Percentiles rank a stretch among this genome's conserved stretches.
Conservation (phyloP, 2,888 invertebrate genomes). For the Megaustenia siamemsis region DNA sequence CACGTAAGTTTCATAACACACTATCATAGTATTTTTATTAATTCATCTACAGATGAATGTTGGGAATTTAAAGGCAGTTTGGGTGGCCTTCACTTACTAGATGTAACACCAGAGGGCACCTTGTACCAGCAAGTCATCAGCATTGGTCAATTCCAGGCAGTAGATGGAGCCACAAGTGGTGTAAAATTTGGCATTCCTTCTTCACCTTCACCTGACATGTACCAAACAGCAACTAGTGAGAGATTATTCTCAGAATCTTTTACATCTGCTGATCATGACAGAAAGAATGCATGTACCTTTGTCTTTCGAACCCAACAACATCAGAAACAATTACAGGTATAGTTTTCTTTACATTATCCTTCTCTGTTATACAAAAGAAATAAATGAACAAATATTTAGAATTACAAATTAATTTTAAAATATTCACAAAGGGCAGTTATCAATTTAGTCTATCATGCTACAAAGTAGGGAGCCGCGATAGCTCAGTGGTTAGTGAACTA, state of each 20-base stretch:
- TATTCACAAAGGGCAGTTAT: too few species aligned
- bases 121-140: slow-evolving; percentile 88
- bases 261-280: background rate
- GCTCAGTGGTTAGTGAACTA: too few species aligned
- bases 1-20: too few species aligned
- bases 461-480: too few species aligned
- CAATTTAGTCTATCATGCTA: too few species aligned
- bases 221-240: slow-evolving; percentile 70
- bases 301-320: slow-evolving; percentile 42
- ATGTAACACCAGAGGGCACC: slow-evolving; percentile 90
- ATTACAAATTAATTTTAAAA: too few species aligned
- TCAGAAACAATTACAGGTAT: slow-evolving; percentile 15
- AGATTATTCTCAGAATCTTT: slow-evolving; percentile 65
- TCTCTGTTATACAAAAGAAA: too few species aligned
- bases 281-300: slow-evolving; percentile 55
- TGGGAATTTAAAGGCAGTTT: slow-evolving; percentile 90
- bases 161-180: slow-evolving; percentile 40
- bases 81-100: slow-evolving; percentile 92
- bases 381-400: too few species aligned
- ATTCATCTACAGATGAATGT: slow-evolving; percentile 80
- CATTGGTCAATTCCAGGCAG: slow-evolving; percentile 64
- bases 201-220: slow-evolving; percentile 68
- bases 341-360: background rate
- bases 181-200: slow-evolving; percentile 27
- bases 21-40: too few species aligned